Percentiles rank a stretch among this genome's conserved stretches.
phyloP scores from a whole-genome alignment of 2,113 vertebrate species.

The Nothocercus nigrocapillus region DNA sequence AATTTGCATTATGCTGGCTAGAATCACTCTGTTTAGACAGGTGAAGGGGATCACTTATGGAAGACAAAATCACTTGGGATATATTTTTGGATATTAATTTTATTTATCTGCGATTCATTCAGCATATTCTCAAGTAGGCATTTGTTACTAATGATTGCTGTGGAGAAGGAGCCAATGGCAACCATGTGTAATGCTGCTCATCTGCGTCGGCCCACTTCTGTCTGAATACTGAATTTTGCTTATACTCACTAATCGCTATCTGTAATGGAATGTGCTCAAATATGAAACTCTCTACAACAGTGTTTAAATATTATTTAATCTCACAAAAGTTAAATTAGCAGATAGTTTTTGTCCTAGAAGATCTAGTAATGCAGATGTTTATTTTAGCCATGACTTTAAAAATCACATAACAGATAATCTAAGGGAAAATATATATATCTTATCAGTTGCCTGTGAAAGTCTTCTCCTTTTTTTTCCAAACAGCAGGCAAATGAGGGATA shows the following conservation, averaged over 20 bases:
- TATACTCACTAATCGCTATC: not conserved
- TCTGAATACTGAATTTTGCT: not conserved
- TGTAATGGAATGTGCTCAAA: not conserved
- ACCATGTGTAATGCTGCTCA: not conserved
- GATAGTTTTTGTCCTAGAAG: not conserved
- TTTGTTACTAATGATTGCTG: not conserved
- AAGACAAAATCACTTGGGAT: not conserved
- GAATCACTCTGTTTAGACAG: not conserved
- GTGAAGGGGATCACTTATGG: not conserved
- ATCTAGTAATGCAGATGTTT: not conserved
- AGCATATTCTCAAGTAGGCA: not conserved
- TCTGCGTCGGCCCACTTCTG: accelerated
- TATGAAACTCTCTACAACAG: not conserved
- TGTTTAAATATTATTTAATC: not conserved
- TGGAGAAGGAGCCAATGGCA: not conserved
- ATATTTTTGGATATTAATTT: not conserved
- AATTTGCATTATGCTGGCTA: not conserved
- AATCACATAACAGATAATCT: not conserved
- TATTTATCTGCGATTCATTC: not conserved
- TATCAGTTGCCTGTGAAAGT: not conserved
- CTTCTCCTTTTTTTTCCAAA: not conserved
- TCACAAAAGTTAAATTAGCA: not conserved
- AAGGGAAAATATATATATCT: not conserved
- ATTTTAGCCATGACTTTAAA: not conserved
- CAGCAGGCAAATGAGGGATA: not conserved